Evolutionary conservation across 2,113 vertebrate species (phyloP), one percentile per base, ranked within the genome.

Genomic region (Cryptoleucopteryx plumbea): DNA sequence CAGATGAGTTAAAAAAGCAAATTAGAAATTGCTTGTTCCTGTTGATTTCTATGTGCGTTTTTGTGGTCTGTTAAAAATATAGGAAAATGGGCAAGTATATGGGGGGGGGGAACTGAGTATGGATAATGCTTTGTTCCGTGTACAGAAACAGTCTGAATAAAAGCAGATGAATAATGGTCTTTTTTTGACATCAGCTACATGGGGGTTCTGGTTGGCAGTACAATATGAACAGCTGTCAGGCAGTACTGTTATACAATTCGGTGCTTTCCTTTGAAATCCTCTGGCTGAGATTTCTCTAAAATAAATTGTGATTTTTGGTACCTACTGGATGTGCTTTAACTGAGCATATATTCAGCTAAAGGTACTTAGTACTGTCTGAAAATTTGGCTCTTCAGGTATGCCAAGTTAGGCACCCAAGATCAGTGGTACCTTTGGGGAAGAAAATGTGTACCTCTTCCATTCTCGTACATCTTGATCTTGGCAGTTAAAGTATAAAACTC

Each of bases 181-280:
- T 75, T 85, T 89, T 94, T 74, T 93, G 47, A 87, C 59, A 90
- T 63, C 56, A 89, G 58, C 86, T 95, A 63, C 38, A 17, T 20
- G 67, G 81, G 62, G 40, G 61, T 90, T 93, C 82, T 93, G 59
- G 75, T 56, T 94, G 93, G 65, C 90, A 88, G 68, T 75, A 48
- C 43, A 56, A 29, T 88, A 66, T 82, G 86, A 94, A 58, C 83
- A 95, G 86, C 86, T 97, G 94, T 86, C 84, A 91, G 73, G 65
- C 86, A 82, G 48, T 65, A 67, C 77, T 84, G 77, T 61, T 77
- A 84, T 89, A 72, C 14, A 68, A 89, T 84, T 89, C 82, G 65
- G 74, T 96, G 68, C 45, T 92, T 80, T 94, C 80, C 68, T 96
- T 89, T 96, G 56, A 94, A 96, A 82, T 79, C 31, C 26, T 89